Percentiles rank a stretch among this genome's conserved stretches.
phyloP scores from a whole-genome alignment of 37 sponge, comb jelly and placozoan genomes.

The Diacarnus erythraeanus region DNA sequence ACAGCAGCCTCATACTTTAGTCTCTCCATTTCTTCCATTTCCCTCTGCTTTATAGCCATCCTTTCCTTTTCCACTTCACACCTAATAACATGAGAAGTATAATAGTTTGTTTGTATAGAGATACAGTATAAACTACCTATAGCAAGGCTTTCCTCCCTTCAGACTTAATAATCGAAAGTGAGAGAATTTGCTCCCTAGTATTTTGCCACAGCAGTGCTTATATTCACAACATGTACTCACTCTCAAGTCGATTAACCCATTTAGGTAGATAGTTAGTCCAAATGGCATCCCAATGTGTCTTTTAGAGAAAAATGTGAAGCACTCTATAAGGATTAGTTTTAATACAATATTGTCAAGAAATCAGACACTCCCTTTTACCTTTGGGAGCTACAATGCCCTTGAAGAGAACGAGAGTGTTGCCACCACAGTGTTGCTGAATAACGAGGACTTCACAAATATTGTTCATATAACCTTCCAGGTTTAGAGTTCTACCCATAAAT shows the following conservation, averaged over 20 bases:
- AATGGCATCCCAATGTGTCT: constrained; percentile 86
- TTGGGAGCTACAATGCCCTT: constrained; percentile 60
- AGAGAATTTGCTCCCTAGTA: constrained; percentile 67
- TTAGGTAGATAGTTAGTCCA: constrained; percentile 84
- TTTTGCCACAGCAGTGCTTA: constrained; percentile 78
- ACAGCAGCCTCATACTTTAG: no score
- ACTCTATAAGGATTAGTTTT: constrained; percentile 12
- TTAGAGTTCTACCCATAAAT: constrained; percentile 57
- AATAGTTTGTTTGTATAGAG: no score
- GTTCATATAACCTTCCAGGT: constrained; percentile 31
- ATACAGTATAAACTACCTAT: background rate
- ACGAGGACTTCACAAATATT: constrained; percentile 52
- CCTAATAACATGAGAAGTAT: background rate
- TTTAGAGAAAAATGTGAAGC: constrained; percentile 70
- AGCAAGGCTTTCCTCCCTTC: constrained; percentile 79
- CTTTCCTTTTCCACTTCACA: background rate
- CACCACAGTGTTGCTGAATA: constrained; percentile 96
- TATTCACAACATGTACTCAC: constrained; percentile 95
- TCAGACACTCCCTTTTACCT: constrained; percentile 31
- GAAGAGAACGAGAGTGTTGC: constrained; percentile 86
- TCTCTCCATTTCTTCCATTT: no score
- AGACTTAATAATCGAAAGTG: constrained; percentile 79
- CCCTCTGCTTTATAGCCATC: no score
- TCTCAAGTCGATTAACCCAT: constrained; percentile 83
- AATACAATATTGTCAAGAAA: background rate